Percentiles rank a stretch among this genome's conserved stretches.
phyloP scores from a whole-genome alignment of 2,797 vertebrate species.

The Pipistrellus nathusii region DNA sequence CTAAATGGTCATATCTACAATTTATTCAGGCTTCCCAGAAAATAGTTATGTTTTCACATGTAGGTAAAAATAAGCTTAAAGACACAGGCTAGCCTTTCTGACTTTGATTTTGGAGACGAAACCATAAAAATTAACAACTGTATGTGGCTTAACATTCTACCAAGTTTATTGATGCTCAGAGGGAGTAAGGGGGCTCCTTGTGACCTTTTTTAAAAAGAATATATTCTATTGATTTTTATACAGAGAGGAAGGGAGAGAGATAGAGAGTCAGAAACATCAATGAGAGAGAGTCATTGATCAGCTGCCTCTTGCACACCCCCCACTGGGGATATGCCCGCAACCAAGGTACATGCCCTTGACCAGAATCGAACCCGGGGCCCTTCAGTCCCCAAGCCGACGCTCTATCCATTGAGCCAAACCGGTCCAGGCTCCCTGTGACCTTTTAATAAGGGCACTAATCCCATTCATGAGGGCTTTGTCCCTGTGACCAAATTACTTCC shows the following conservation, averaged over 20 bases:
- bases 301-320: no score
- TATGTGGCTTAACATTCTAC: constrained; percentile 13
- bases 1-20: background rate
- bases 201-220: no score
- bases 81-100: constrained; percentile 24
- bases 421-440: background rate
- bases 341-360: no score
- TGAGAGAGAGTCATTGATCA: no score
- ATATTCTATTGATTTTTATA: no score
- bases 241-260: no score
- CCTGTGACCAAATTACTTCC: background rate
- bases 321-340: no score
- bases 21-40: constrained; percentile 43
- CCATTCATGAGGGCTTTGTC: background rate
- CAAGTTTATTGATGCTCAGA: background rate
- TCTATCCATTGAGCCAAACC: no score
- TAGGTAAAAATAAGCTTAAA: constrained; percentile 58
- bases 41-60: constrained; percentile 55
- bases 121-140: background rate
- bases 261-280: no score
- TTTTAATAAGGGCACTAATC: background rate
- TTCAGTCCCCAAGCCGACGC: no score
- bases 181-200: background rate
- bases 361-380: no score
- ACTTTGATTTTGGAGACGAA: constrained; percentile 49